Base-by-base conservation (phyloP, 2,797 vertebrate species). In the Clarias platycephalus region DNA sequence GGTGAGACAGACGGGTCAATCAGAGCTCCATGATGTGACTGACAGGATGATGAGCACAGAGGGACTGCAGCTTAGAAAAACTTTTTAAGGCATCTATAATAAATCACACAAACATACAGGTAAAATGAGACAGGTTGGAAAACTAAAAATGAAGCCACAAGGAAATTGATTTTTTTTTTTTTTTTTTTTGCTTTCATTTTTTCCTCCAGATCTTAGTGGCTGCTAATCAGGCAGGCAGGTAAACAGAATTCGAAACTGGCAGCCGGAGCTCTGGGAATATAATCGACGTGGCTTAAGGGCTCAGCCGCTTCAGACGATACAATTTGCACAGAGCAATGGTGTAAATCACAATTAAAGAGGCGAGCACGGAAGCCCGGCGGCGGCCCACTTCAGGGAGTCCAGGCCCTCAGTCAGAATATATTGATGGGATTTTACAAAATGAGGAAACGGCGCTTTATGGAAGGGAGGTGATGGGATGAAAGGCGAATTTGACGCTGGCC, bases 341-440 rank as follows among this genome's bases (percentile, higher is more conserved):
- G 90, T 90, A 92, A 92, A 92, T 93, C 91, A 91, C 91, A 91
- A 88, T 91, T 89, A 91, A 91, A 91, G 87, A 83, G 86, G 84
- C 72, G 57, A 72, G 86, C 85, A 53, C 75, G 68, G 81, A 87
- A 85, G 85, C 83, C 84, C 60, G 49, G 79, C 3, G 64, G 84
- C 85, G 63, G 79, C 83, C 18, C 80, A 89, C 84, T 83, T 88
- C 86, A 86, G 86, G 81, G 87, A 86, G 82, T 77, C 49, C 24
- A 83, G 70, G 67, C 83, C 86, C 85, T 71, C 26, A 62, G 75
- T 62, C 79, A 24, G 72, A 88, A 88, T 89, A 86, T 87, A 90
- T 87, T 89, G 89, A 87, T 86, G 87, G 86, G 89, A 87, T 86
- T 89, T 88, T 44, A 80, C 20, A 5, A 18, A 82, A 44, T 24